Conservation (phyloP, 64 coral and sea anemone genomes). For the Porites australiensis region DNA sequence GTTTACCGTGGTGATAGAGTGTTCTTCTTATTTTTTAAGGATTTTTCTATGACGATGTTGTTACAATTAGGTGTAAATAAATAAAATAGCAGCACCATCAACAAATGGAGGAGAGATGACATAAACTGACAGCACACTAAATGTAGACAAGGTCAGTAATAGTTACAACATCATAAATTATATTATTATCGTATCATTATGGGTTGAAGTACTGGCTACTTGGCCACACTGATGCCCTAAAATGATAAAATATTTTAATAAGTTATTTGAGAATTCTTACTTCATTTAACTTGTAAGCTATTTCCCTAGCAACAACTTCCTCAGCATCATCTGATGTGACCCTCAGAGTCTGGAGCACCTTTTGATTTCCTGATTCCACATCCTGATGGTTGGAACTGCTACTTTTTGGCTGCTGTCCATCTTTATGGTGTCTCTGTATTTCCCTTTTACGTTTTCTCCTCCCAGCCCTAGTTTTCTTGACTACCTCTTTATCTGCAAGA, state of each 20-base stretch:
- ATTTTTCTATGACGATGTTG: no score
- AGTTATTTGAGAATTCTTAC: background rate
- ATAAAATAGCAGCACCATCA: no score
- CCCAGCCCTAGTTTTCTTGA: slow-evolving; percentile 31
- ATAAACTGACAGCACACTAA: no score
- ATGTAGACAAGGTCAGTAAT: no score
- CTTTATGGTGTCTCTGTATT: background rate
- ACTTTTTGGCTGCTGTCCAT: background rate
- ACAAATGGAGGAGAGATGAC: no score
- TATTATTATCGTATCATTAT: no score
- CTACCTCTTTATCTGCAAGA: slow-evolving; percentile 15
- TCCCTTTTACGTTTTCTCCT: slow-evolving; percentile 45
- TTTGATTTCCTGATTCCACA: background rate
- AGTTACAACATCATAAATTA: no score
- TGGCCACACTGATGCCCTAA: no score
- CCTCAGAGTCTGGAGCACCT: slow-evolving; percentile 26
- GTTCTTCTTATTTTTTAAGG: no score
- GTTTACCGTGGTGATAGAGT: no score
- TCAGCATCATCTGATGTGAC: slow-evolving; percentile 59
- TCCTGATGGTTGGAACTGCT: background rate
- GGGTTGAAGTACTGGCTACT: no score
- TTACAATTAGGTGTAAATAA: background rate
- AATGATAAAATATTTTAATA: no score
- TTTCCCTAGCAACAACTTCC: slow-evolving; percentile 45
- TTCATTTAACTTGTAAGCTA: slow-evolving; percentile 58